phyloP scores from a whole-genome alignment of 1,140 invertebrate genomes.

The silkworm (Bombyx mori) region ASM3026992v2 NC_085127.1:11159001-11159500 shows the following conservation, averaged over 20 bases:
- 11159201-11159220: slow-evolving; percentile 15
- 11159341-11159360: slow-evolving; percentile 2
- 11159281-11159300: slow-evolving; percentile 12
- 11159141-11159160: slow-evolving; percentile 45
- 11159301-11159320: not conserved
- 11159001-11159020: slow-evolving; percentile 32
- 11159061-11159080: slow-evolving; percentile 27
- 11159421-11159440: slow-evolving; percentile 23
- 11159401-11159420: slow-evolving; percentile 15
- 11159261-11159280: slow-evolving; percentile 10
- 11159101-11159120: slow-evolving; percentile 25
- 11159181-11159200: slow-evolving; percentile 10
- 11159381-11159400: slow-evolving; percentile 24
- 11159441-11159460: slow-evolving; percentile 57
- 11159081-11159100: slow-evolving; percentile 26
- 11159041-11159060: slow-evolving; percentile 27
- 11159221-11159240: slow-evolving; percentile 18
- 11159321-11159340: not conserved
- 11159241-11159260: slow-evolving; percentile 5
- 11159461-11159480: slow-evolving; percentile 40
- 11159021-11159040: slow-evolving; percentile 60
- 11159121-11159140: slow-evolving; percentile 22
- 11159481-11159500: slow-evolving; percentile 21
- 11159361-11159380: slow-evolving; percentile 2
- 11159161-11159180: slow-evolving; percentile 34